A percentile compares a stretch with the other conserved stretches of the same genome.
Evolutionary conservation across 2,113 vertebrate genomes (phyloP).

Genomic region (Martes martes): DNA sequence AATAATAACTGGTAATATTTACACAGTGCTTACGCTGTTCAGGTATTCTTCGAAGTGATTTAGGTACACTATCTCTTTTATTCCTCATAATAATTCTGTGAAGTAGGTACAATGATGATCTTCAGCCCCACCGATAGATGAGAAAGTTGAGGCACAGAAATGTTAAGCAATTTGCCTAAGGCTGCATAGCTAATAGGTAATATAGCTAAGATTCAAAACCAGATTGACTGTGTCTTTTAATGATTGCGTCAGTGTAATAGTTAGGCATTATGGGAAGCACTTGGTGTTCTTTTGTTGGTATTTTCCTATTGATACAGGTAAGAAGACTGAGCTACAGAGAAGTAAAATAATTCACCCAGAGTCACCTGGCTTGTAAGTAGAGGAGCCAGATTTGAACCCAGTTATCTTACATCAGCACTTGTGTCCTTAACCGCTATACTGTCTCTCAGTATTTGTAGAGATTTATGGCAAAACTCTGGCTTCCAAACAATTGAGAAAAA

Average conservation of each 20-base stretch:
- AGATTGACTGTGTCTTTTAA: not conserved
- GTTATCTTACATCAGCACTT: not conserved
- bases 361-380: not conserved
- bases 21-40: not conserved
- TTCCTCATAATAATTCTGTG: not conserved
- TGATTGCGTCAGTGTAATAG: not conserved
- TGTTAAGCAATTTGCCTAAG: not conserved
- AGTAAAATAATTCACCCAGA: not conserved
- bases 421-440: not conserved
- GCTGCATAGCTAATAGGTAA: not conserved
- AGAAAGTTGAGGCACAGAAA: not conserved
- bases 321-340: not conserved
- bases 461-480: not conserved
- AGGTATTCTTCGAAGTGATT: not conserved
- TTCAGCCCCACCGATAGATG: not conserved
- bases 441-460: not conserved
- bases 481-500: not conserved
- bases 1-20: conserved; percentile 18
- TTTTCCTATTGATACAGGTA: not conserved
- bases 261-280: not conserved
- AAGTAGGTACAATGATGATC: not conserved
- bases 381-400: not conserved
- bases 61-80: not conserved
- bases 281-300: not conserved
- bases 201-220: not conserved